phyloP scores from a whole-genome alignment of 2,888 invertebrate species.

The Leuctra nigra region DNA sequence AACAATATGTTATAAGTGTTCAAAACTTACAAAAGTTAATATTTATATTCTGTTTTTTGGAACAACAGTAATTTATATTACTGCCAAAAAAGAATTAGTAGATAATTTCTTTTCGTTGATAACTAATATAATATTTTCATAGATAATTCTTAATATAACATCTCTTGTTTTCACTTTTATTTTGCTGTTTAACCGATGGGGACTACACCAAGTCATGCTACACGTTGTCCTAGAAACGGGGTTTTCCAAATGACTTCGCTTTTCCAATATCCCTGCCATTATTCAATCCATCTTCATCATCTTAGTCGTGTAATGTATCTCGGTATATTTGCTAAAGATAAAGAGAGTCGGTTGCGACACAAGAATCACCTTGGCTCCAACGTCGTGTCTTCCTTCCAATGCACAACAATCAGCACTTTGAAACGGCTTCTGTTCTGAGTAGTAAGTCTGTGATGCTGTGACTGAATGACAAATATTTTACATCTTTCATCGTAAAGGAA shows the following conservation, averaged over 20 bases:
- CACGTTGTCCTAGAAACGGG: neutral
- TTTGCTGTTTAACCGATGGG: neutral
- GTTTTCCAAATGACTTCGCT: neutral
- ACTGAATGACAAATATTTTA: constrained; percentile 18
- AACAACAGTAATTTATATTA: constrained; percentile 1
- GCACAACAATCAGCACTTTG: constrained; percentile 25
- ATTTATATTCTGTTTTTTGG: constrained; percentile 9
- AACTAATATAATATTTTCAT: constrained; percentile 11
- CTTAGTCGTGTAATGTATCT: neutral
- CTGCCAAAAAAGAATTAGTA: constrained; percentile 7
- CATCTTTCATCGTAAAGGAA: constrained; percentile 18
- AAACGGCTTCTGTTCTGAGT: constrained; percentile 18
- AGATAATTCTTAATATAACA: constrained; percentile 10
- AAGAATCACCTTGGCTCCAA: constrained; percentile 19
- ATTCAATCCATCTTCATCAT: neutral
- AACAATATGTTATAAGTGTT: neutral
- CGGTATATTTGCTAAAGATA: neutral
- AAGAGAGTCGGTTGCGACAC: constrained; percentile 4
- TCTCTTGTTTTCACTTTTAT: constrained; percentile 1
- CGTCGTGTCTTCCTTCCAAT: constrained; percentile 28
- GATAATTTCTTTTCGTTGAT: neutral
- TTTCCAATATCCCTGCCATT: neutral
- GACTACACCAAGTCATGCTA: neutral
- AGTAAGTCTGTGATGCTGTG: constrained; percentile 27
- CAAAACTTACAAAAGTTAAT: neutral